A percentile compares a stretch with the other conserved stretches of the same genome.
Conservation (phyloP, 2,888 invertebrate species). For the Nomada lathburiana region DNA sequence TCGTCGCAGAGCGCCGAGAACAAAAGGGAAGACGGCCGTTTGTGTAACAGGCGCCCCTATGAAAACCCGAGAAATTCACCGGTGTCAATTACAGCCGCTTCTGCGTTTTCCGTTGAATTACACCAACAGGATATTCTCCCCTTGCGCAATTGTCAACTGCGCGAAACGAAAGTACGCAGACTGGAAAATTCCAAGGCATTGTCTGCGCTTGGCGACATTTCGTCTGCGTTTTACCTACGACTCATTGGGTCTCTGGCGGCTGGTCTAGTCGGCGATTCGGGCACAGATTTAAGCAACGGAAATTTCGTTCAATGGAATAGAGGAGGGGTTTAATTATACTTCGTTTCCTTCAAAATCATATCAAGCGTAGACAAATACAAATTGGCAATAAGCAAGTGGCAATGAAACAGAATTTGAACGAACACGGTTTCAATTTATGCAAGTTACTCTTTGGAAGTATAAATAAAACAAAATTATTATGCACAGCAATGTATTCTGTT, state of each 20-base stretch:
- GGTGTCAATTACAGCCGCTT: conserved; percentile 42
- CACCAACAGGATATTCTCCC: conserved; percentile 18
- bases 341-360: too few relatives aligned
- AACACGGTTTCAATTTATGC: too few relatives aligned
- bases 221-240: not conserved
- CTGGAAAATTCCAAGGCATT: conserved; percentile 20
- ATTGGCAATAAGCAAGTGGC: too few relatives aligned
- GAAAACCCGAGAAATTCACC: conserved; percentile 36
- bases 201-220: not conserved
- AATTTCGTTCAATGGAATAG: too few relatives aligned
- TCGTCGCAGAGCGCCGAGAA: conserved; percentile 27
- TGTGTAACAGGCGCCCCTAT: conserved; percentile 18
- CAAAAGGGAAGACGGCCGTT: conserved; percentile 47
- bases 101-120: conserved; percentile 34
- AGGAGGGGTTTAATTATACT: too few relatives aligned
- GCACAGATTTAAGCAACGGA: too few relatives aligned
- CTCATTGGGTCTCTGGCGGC: not conserved
- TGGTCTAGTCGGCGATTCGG: not conserved
- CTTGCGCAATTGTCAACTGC: not conserved
- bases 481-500: too few relatives aligned
- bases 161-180: not conserved
- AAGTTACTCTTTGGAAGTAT: too few relatives aligned
- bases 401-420: too few relatives aligned
- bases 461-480: too few relatives aligned
- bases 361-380: too few relatives aligned